Base-by-base conservation (phyloP, 1,140 invertebrate genomes). In the Lethocerus indicus region DNA sequence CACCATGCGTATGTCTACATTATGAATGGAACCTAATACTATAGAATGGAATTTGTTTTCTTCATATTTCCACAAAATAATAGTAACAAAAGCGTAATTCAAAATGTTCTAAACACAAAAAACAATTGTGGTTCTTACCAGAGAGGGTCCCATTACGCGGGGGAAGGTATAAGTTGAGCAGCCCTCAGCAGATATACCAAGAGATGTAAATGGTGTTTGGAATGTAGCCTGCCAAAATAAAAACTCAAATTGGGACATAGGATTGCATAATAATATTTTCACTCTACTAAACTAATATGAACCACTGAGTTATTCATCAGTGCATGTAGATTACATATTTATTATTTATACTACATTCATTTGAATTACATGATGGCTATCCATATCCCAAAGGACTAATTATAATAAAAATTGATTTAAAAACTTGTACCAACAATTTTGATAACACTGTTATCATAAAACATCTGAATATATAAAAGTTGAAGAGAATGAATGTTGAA, bases 91-190 rank as follows among this genome's bases (percentile, higher is more conserved):
- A 40, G 18, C 7, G 37, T 36, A 37, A 14, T 37, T 3, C 4
- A 13, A 47, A 26, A 5, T 37, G 16, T 16, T 14, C 4, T 6
- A 5, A 26, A 16, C 14, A 43, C 42, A 21, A 42, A 50, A 5
- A 24, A 9, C 3, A 18, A 50, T 18, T 23, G 27, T 18, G 21
- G 32, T 47, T 56, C 44, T 59, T 66, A 82, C 81, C 67, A 80
- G 85, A 36, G 74, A 73, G 14, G 66, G 64, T 23, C 92, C 92
- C 67, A 96, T 73, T 26, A 93, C 64, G 58, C 66, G 70, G 0
- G 90, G 86, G 62, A 93, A 93, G 27, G 75, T 80, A 56, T 79
- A 82, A 12, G 82, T 78, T 6, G 89, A 88, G 60, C 86, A 79
- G 14, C 79, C 88, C 71, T 96, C 90, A 13, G 85, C 75, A 49